Evolutionary conservation across 2,888 invertebrate species (phyloP), one percentile per base, ranked within the genome.

Genomic region (Tanytarsus gracilentus): DNA sequence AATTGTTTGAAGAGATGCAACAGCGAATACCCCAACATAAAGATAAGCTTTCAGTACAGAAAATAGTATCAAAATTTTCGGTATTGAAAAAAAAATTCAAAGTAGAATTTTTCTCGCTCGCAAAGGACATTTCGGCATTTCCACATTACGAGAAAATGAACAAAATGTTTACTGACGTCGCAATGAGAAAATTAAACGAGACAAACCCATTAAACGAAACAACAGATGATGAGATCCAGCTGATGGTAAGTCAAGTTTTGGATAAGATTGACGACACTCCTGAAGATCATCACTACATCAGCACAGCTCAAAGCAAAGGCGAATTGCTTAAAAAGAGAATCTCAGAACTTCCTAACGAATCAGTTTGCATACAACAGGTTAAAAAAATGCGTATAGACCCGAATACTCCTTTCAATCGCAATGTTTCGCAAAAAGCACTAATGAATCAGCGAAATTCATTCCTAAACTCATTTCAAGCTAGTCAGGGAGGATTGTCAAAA

Each of bases 401-500:
- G 14, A 56, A 56, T 25, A 56, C 55, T 25, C 55, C 55, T 3
- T 56, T 56, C 11, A 56, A 56, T n/a, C 16, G 40, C 14, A n/a
- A 26, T 5, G 5, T 25, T 4, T 14, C 14, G 11, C n/a, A 23
- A 2, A 40, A 39, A 2, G 40, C 55, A 21, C 39, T 56, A 2
- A 4, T 56, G 7, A 39, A 56, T 23, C 40, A 56, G 5, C 7
- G 14, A 50, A 50, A 50, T 7, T 5, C 50, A 8, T 11, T 21
- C 26, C 25, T 23, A n/a, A 16, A 16, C n/a, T 26, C 50, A 14
- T 25, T n/a, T n/a, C n/a, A n/a, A n/a, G n/a, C 11, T 4, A 9
- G 18, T 8, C 25, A 49, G 4, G 11, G 49, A n/a, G 27, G 26
- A 14, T 18, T 44, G 23, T 29, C 25, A 3, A 16, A 25, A n/a